Conservation (phyloP, 2,888 invertebrate genomes). For the Caradrina clavipalpis region DNA sequence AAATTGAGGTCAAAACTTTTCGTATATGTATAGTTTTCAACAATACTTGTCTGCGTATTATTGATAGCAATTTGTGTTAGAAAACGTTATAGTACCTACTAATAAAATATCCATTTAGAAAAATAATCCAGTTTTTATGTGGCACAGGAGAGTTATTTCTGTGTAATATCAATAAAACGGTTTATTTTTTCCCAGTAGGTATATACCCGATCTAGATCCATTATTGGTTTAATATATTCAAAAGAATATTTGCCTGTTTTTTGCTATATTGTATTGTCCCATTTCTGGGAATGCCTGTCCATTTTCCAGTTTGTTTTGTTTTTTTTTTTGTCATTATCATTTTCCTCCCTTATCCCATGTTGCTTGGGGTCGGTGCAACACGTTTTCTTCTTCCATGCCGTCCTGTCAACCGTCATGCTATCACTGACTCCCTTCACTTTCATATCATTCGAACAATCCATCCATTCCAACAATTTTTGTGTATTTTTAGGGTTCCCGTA, state of each 20-base stretch:
- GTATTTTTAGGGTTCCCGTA: too few relatives aligned
- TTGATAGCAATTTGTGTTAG: background rate
- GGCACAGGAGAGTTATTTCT: constrained; percentile 5
- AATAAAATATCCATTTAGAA: constrained; percentile 3
- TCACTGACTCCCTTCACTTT: too few relatives aligned
- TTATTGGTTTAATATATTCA: background rate
- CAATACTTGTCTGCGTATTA: background rate
- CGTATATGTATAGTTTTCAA: background rate
- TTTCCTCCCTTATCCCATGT: too few relatives aligned
- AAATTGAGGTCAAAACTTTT: background rate
- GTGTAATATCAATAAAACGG: background rate
- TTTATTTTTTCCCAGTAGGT: constrained; percentile 1
- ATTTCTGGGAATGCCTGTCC: background rate
- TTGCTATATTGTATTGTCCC: background rate
- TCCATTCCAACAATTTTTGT: background rate
- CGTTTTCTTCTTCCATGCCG: too few relatives aligned
- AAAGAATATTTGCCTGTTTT: background rate
- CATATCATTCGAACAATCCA: too few relatives aligned
- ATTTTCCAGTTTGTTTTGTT: too few relatives aligned
- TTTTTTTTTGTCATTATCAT: too few relatives aligned
- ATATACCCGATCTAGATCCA: background rate
- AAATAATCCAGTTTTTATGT: background rate
- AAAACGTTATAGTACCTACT: constrained; percentile 2
- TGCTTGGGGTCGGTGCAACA: too few relatives aligned
- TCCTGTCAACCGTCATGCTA: too few relatives aligned